Evolutionary conservation across 2,888 invertebrate species (phyloP), one percentile per base, ranked within the genome.

Genomic region (Bombyx huttoni): DNA sequence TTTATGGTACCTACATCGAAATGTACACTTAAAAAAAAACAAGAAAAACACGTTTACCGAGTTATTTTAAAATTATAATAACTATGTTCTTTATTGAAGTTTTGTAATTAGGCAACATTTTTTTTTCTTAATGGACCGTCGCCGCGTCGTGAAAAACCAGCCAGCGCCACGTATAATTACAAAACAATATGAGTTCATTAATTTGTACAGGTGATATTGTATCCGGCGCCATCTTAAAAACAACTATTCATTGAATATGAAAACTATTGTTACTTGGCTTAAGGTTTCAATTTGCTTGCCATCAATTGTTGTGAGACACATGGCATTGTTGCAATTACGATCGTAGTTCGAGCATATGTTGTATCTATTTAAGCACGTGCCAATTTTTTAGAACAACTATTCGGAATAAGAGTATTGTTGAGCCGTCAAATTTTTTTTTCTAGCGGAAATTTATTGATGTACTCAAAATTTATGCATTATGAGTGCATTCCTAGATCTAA

Each of bases 201-300:
- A 56, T 54, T 53, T 53, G 47, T 54, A 63, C 65, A 65, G 65
- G 64, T 65, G 66, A 58, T 55, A 56, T 53, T 55, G 56, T 54
- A 56, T 58, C 54, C 53, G 51, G 53, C 57, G 56, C 56, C 57
- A 51, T 52, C 49, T 55, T 50, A 54, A 53, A 58, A 54, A 40
- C 8, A 5, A 40, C 2, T 10, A 40, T 40, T 8, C 40, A 40
- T 40, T 5, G 40, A 40, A 40, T 40, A 12, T 10, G 1, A 12
- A 5, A 8, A 10, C 40, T 40, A 40, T 40, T 8, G 3, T 8
- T 7, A 40, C 7, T 8, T 7, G 48, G 46, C n/a, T 14, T 53
- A 35, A 48, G 35, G 40, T 40, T 12, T 40, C 8, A 10, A 40
- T 1, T 40, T 12, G 40, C 7, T 12, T 40, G 40, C 0, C 7